Percentiles rank a stretch among this genome's conserved stretches.
phyloP scores from a whole-genome alignment of 37 sponge, comb jelly and placozoan species.

The Bolinopsis microptera region DNA sequence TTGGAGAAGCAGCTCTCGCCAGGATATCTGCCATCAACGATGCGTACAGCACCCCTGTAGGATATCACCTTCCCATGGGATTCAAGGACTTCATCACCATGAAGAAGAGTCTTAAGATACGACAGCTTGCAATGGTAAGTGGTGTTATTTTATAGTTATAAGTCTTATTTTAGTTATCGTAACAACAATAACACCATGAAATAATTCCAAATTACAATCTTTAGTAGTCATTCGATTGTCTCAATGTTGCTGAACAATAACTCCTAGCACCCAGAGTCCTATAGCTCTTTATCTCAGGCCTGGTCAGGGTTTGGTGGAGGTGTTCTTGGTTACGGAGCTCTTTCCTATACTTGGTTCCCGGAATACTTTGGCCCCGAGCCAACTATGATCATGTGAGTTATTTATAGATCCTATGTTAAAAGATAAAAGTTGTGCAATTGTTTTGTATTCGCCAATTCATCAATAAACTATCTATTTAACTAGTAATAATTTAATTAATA shows the following conservation, averaged over 20 bases:
- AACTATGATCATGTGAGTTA: conserved; percentile 1
- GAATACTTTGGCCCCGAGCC: conserved; percentile 4
- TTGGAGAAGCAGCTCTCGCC: background rate
- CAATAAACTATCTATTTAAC: too few species aligned
- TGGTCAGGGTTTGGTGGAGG: background rate
- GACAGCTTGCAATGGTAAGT: background rate
- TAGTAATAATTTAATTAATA: too few species aligned
- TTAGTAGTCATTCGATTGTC: too few species aligned
- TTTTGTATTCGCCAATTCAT: background rate
- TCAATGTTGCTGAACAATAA: too few species aligned
- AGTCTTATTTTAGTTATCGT: too few species aligned
- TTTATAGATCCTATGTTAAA: too few species aligned
- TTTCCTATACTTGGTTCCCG: background rate
- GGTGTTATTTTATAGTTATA: too few species aligned
- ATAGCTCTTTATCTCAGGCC: background rate
- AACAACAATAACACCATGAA: too few species aligned
- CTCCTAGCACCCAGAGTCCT: too few species aligned
- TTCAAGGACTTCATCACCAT: background rate
- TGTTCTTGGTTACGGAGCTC: background rate
- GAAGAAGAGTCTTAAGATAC: background rate
- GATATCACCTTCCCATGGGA: background rate
- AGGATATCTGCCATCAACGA: background rate
- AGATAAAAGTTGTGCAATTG: background rate
- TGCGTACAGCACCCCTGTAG: background rate
- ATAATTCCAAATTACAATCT: too few species aligned